Evolutionary conservation across 2,888 invertebrate genomes (phyloP).

Genomic region (Tenthredo notha): DNA sequence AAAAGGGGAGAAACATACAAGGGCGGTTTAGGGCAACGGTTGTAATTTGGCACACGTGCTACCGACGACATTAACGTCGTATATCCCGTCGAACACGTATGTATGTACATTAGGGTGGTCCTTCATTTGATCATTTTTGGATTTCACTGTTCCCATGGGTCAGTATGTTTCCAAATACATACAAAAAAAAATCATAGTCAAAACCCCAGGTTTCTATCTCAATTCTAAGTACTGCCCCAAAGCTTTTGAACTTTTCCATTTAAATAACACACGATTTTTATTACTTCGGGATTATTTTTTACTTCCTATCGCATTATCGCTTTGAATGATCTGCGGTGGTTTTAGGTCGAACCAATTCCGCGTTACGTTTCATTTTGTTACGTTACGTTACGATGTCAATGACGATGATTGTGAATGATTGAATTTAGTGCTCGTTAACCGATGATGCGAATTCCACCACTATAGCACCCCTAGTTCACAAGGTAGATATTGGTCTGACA

Average conservation of each 20-base stretch:
- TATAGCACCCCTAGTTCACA: neutral
- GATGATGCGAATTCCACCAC: conserved; percentile 30
- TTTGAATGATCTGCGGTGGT: too few species aligned
- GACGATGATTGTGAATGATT: conserved; percentile 35
- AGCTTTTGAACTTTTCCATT: too few species aligned
- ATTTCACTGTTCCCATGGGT: too few species aligned
- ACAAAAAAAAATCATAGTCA: too few species aligned
- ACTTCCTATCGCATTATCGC: too few species aligned
- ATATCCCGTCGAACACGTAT: neutral
- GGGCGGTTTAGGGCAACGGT: neutral
- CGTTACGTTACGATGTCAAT: conserved; percentile 16
- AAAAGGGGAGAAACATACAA: neutral
- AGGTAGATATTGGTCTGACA: conserved; percentile 8
- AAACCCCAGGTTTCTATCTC: too few species aligned
- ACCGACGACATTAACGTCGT: conserved; percentile 43
- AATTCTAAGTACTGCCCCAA: too few species aligned
- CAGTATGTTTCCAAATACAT: too few species aligned
- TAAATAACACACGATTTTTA: too few species aligned
- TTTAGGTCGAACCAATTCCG: neutral
- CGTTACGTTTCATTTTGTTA: neutral
- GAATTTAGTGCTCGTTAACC: conserved; percentile 43
- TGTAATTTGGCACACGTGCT: conserved; percentile 48
- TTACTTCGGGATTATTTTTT: too few species aligned
- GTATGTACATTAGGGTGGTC: neutral
- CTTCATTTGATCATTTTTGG: neutral